Conservation (phyloP, 2,888 invertebrate species). For the Megastigmus dorsalis region DNA sequence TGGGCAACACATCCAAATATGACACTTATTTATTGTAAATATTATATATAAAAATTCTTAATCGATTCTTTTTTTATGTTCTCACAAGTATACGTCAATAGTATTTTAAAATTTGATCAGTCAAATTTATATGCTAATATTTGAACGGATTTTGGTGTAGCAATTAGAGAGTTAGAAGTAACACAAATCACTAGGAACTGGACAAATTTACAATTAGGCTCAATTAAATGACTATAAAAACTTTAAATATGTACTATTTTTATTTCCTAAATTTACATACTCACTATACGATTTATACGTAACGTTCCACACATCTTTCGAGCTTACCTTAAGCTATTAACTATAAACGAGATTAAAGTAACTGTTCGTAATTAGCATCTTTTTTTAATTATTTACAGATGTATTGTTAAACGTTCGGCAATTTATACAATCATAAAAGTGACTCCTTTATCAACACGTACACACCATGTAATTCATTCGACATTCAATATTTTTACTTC, state of each 20-base stretch:
- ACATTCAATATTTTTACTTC: constrained; percentile 31
- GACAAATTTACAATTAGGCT: not conserved
- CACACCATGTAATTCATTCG: constrained; percentile 41
- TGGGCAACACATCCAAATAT: too few species aligned
- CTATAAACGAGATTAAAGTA: constrained; percentile 55
- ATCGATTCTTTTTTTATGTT: too few species aligned
- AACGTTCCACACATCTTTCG: constrained; percentile 54
- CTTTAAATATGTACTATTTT: constrained; percentile 53
- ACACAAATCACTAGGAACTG: too few species aligned
- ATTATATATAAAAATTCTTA: too few species aligned
- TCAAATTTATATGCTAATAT: too few species aligned
- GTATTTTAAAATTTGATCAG: too few species aligned
- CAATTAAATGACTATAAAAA: constrained; percentile 32
- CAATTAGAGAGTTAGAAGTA: too few species aligned
- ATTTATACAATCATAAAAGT: constrained; percentile 56
- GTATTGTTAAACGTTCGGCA: constrained; percentile 54
- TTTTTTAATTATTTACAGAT: constrained; percentile 54
- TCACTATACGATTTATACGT: constrained; percentile 55
- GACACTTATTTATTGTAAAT: too few species aligned
- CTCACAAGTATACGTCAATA: too few species aligned
- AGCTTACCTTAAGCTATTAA: constrained; percentile 54
- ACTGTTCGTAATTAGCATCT: constrained; percentile 51
- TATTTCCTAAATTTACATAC: constrained; percentile 56
- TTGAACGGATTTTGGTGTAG: too few species aligned
- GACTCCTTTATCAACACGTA: constrained; percentile 48